Evolutionary conservation across 2,113 vertebrate genomes (phyloP), one percentile per base, ranked within the genome.

Genomic region (Lontra canadensis): DNA sequence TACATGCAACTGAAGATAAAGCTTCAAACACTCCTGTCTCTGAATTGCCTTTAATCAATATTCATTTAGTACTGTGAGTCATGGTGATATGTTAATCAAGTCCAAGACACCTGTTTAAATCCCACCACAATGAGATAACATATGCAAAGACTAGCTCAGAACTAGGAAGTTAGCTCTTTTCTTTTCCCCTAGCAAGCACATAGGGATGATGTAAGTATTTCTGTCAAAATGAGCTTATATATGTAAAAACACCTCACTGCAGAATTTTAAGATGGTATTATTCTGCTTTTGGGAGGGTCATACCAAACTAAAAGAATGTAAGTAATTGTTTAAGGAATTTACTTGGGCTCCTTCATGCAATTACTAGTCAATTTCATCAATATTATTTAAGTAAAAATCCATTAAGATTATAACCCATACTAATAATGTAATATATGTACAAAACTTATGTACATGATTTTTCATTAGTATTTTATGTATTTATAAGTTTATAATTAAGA

Each of bases 351-450:
- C 79, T 82, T 76, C 7, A 71, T 57, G 39, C 31, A 84, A 44
- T 80, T 93, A 49, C 34, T 74, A 61, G 26, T 44, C 55, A 82
- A 67, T 61, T 47, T 42, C 31, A 63, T 80, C 15, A 88, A 36
- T 74, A 81, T 76, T 84, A 88, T 88, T 92, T 10, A 78, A 59
- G n/a, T 63, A 91, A 93, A 96, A 96, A 49, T 85, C 34, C 31
- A 83, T 88, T 92, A 6, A 61, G 29, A 74, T 94, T 89, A 65
- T 74, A 79, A 52, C 14, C 15, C 49, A 52, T 17, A 52, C 49
- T 81, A 86, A 55, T 63, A 74, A 86, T 76, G 23, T 69, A 12
- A 79, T 78, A 73, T 86, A 55, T 29, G 2, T 29, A 55, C 5
- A 61, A 86, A 91, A 52, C n/a, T 42, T 69, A 81, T 18, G 13